Percentiles rank a stretch among this genome's conserved stretches.
These are phyloP conservation scores for Lasioglossum lativentre DNA, from an alignment of 2,888 invertebrate genomes.

Conservation along the genomic window DNA sequence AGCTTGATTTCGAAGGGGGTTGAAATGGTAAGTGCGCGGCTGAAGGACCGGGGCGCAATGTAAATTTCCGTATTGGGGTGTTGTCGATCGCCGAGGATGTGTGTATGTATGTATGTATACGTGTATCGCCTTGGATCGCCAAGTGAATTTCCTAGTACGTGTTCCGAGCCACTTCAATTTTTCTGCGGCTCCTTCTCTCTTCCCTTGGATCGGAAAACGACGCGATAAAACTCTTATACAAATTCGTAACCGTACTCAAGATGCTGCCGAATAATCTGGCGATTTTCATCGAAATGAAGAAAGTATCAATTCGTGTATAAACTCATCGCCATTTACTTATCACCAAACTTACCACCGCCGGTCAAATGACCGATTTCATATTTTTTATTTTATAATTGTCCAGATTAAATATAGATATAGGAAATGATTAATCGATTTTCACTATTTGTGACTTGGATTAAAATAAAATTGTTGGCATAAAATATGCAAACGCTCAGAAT, in stretches of 20 bases:
- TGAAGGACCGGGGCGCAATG: constrained; percentile 38
- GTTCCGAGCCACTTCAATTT: constrained; percentile 5
- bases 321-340: background rate
- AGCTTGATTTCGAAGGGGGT: constrained; percentile 45
- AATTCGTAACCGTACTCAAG: background rate
- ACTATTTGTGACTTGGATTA: too few relatives aligned
- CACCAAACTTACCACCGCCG: too few relatives aligned
- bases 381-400: too few relatives aligned
- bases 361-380: too few relatives aligned
- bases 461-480: too few relatives aligned
- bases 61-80: constrained; percentile 50
- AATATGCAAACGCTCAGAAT: background rate
- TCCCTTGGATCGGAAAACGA: background rate
- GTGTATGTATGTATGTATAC: background rate
- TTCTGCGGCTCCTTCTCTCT: background rate
- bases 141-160: constrained; percentile 48
- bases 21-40: constrained; percentile 18
- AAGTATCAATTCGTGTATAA: background rate
- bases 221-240: background rate
- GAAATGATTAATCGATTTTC: too few relatives aligned
- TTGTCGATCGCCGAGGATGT: background rate
- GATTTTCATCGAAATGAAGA: background rate
- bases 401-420: too few relatives aligned
- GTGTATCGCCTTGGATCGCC: constrained; percentile 12
- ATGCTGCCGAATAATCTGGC: background rate